Percentiles rank a stretch among this genome's conserved stretches.
Evolutionary conservation across 53 echinoderm and acorn worm species (phyloP).

Genomic region (Actinopyga echinites): DNA sequence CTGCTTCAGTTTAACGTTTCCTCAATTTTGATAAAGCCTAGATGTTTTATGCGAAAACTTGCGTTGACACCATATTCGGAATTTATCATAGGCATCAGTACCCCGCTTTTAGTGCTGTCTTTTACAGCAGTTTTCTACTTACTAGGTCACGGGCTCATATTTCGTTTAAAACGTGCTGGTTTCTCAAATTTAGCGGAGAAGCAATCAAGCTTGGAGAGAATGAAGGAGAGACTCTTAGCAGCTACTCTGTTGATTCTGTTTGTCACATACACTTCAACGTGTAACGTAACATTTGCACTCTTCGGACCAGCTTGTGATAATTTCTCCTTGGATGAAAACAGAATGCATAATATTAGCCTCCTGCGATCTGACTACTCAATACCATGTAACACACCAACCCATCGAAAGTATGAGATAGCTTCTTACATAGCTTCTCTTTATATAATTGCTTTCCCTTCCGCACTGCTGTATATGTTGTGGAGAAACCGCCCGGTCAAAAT

Average conservation of each 20-base stretch:
- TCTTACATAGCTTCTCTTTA: conserved; percentile 47
- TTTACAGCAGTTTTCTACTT: too few species aligned
- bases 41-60: background rate
- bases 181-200: background rate
- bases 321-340: too few species aligned
- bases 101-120: too few species aligned
- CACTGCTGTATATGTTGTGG: conserved; percentile 42
- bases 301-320: too few species aligned
- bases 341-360: too few species aligned
- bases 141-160: too few species aligned
- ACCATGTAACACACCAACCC: conserved; percentile 30
- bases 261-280: too few species aligned
- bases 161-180: too few species aligned
- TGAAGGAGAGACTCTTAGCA: background rate
- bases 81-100: too few species aligned
- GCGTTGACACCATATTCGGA: background rate
- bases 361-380: conserved; percentile 67
- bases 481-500: too few species aligned
- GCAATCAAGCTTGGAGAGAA: background rate
- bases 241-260: background rate
- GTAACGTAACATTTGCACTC: too few species aligned
- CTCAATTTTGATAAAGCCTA: background rate
- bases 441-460: conserved; percentile 57
- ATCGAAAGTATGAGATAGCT: conserved; percentile 36
- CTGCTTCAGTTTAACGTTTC: background rate